These are phyloP conservation scores for Penaeus indicus DNA, from an alignment of 1,140 invertebrate species.

Conservation along the genomic window DNA sequence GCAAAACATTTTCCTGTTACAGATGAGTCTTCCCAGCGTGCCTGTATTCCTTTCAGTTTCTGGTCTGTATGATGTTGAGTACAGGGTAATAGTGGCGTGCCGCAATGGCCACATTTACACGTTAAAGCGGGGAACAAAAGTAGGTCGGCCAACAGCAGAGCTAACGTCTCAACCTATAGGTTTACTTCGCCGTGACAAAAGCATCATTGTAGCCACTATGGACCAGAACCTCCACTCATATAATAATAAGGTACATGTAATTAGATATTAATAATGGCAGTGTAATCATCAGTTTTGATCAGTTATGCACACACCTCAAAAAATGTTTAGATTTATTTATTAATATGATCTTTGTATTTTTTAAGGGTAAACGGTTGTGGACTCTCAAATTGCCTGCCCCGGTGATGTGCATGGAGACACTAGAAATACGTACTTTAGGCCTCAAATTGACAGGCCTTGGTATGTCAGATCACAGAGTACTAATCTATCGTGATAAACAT, in stretches of 20 bases:
- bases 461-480: constrained; percentile 78
- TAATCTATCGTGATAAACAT: constrained; percentile 87
- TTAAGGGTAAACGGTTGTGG: constrained; percentile 87
- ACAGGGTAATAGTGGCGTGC: constrained; percentile 84
- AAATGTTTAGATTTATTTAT: not conserved
- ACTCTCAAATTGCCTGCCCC: constrained; percentile 78
- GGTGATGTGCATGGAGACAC: constrained; percentile 81
- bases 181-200: constrained; percentile 80
- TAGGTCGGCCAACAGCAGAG: constrained; percentile 79
- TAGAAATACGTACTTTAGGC: constrained; percentile 82
- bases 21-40: constrained; percentile 74
- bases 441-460: constrained; percentile 81
- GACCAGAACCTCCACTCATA: constrained; percentile 84
- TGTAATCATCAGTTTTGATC: too few species aligned
- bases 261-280: not conserved
- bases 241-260: constrained; percentile 79
- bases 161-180: constrained; percentile 84
- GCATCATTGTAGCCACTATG: constrained; percentile 84
- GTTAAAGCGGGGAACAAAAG: constrained; percentile 79
- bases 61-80: constrained; percentile 92
- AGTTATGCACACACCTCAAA: too few species aligned
- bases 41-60: constrained; percentile 82
- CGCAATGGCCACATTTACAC: constrained; percentile 88
- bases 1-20: constrained; percentile 44
- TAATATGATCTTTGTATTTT: constrained; percentile 50